Percentiles rank a stretch among this genome's conserved stretches.
Conservation (phyloP, 2,888 invertebrate genomes). For the Melanostoma scalare region DNA sequence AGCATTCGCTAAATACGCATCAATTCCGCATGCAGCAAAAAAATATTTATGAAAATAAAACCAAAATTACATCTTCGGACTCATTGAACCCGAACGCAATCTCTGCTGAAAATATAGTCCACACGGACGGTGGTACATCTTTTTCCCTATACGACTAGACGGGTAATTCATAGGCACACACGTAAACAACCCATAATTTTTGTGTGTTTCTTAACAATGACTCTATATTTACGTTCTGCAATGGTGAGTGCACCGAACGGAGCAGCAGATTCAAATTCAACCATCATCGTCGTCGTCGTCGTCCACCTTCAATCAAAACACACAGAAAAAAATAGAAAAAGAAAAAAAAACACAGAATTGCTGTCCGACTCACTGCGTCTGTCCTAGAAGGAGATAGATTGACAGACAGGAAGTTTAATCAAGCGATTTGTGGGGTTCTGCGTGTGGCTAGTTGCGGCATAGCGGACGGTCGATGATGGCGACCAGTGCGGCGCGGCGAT, state of each 20-base stretch:
- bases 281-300: background rate
- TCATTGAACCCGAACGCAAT: slow-evolving; percentile 54
- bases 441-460: slow-evolving; percentile 38
- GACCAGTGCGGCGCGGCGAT: slow-evolving; percentile 17
- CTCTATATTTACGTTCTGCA: slow-evolving; percentile 54
- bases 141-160: slow-evolving; percentile 18
- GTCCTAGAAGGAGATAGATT: slow-evolving; percentile 53
- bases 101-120: slow-evolving; percentile 29
- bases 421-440: slow-evolving; percentile 62
- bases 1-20: slow-evolving; percentile 32
- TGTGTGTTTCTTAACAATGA: slow-evolving; percentile 54
- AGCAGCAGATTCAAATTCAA: slow-evolving; percentile 8
- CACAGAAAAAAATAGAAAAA: slow-evolving; percentile 26
- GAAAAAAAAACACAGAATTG: slow-evolving; percentile 3
- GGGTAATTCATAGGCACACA: slow-evolving; percentile 24
- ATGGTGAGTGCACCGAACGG: slow-evolving; percentile 38
- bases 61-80: slow-evolving; percentile 16
- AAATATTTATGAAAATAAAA: slow-evolving; percentile 15
- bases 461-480: slow-evolving; percentile 10
- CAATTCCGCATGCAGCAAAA: slow-evolving; percentile 20
- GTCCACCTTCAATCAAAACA: slow-evolving; percentile 53
- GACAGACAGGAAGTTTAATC: slow-evolving; percentile 72
- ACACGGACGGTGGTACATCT: slow-evolving; percentile 28
- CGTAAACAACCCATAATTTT: slow-evolving; percentile 63
- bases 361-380: slow-evolving; percentile 33